phyloP scores from a whole-genome alignment of 2,888 invertebrate genomes.

The Terebella lapidaria region DNA sequence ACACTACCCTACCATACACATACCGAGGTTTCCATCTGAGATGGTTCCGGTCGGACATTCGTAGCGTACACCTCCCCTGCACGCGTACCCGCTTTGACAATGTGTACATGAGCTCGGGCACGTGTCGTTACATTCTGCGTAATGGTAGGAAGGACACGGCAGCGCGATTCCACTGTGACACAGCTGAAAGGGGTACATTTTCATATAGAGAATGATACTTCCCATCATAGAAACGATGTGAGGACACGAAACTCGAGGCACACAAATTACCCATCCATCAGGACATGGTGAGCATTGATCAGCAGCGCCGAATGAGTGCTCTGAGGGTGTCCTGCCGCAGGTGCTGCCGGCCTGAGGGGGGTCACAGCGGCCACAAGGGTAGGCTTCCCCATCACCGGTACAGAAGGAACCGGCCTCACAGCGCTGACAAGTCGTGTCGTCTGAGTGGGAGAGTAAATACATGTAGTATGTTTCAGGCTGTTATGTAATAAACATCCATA shows the following conservation, averaged over 20 bases:
- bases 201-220: no score
- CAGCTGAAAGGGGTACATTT: no score
- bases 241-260: no score
- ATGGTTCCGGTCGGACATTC: conserved; percentile 29
- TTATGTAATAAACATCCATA: not conserved
- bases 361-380: conserved; percentile 37
- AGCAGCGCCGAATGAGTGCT: conserved; percentile 36
- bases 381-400: conserved; percentile 31
- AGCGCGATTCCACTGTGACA: conserved; percentile 32
- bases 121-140: conserved; percentile 29
- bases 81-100: conserved; percentile 35
- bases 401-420: conserved; percentile 38
- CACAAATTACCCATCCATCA: conserved; percentile 37
- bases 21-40: conserved; percentile 16
- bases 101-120: conserved; percentile 29
- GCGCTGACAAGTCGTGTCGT: conserved; percentile 35
- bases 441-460: no score
- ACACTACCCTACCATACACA: not conserved
- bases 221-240: no score
- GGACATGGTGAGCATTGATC: conserved; percentile 34
- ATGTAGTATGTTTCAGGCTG: no score
- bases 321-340: conserved; percentile 32
- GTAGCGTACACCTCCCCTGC: conserved; percentile 29
- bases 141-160: conserved; percentile 29
- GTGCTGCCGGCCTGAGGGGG: conserved; percentile 26